Evolutionary conservation across 2,888 invertebrate species (phyloP), one percentile per base, ranked within the genome.

Genomic region (Beris morrisii): DNA sequence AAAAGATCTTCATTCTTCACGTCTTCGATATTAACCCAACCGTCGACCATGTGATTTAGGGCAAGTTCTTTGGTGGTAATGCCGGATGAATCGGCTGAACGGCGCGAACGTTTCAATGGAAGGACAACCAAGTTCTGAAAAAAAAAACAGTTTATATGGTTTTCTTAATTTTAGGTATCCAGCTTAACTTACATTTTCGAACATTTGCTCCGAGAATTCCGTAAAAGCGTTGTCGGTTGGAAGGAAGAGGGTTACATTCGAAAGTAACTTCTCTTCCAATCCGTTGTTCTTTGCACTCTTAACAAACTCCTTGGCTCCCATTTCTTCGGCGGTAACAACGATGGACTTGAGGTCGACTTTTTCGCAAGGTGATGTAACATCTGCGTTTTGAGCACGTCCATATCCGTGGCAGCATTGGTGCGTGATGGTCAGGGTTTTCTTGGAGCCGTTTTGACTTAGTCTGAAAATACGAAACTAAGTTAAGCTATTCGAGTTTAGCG

Each of bases 371-470:
- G 78, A 75, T 65, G 79, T 77, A n/a, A 77, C 77, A 48, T 77
- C 76, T 13, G 77, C 77, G 67, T 77, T 78, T 66, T 75, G 74
- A 68, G 75, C 73, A 59, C 86, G 81, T 65, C 84, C 81, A 76
- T 81, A 88, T 46, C 89, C 89, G 74, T 85, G 84, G 76, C 90
- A 90, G 76, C 90, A 90, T 75, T 88, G 86, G 71, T 87, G 85
- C 22, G 84, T 84, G 57, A 87, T 83, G 12, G 83, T 84, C 70
- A 86, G 79, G 3, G 86, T 88, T 77, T 86, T 87, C 71, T 84
- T 84, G 45, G 84, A 83, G 22, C 86, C 85, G 73, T 84, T 83
- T 72, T 84, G 83, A 73, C 83, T 83, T 48, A 83, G 78, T 71
- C 87, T 87, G 72, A 11, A 76, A 74, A 70, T 63, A 15, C 52